Percentiles rank a stretch among this genome's conserved stretches.
These are phyloP conservation scores for Phoenicopterus ruber DNA, from an alignment of 2,113 vertebrate genomes.

Conservation along the genomic window DNA sequence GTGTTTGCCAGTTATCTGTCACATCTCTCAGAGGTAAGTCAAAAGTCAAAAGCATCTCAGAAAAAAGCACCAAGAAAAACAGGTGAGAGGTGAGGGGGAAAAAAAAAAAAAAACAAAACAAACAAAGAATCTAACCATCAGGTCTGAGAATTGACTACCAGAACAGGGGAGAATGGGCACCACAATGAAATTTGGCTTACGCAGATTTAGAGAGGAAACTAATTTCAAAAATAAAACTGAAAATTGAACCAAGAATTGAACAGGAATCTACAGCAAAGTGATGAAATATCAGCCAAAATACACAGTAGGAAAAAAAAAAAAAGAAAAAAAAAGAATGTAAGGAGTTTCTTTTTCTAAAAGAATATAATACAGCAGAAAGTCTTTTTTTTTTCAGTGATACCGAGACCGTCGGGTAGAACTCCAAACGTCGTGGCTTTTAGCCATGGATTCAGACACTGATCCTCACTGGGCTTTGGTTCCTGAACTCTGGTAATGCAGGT, in stretches of 20 bases:
- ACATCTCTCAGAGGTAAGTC: background rate
- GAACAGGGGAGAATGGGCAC: background rate
- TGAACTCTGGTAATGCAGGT: background rate
- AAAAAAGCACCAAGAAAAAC: background rate
- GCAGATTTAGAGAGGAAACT: background rate
- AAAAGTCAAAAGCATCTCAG: background rate
- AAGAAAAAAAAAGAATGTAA: background rate
- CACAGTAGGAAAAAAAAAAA: background rate
- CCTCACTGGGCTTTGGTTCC: background rate
- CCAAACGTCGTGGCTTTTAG: background rate
- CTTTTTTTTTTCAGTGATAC: background rate
- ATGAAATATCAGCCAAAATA: background rate
- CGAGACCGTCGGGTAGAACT: background rate
- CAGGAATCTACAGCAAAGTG: background rate
- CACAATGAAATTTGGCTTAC: background rate
- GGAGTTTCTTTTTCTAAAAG: background rate
- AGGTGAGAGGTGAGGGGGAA: no score
- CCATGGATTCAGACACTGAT: no score
- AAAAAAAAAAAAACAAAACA: background rate
- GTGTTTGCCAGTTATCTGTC: background rate
- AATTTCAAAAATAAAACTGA: background rate
- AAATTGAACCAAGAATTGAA: background rate
- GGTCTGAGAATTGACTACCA: background rate
- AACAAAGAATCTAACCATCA: background rate
- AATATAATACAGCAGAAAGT: background rate